A percentile compares a stretch with the other conserved stretches of the same genome.
phyloP scores from a whole-genome alignment of 2,888 invertebrate genomes.

The Rhagonycha fulva region DNA sequence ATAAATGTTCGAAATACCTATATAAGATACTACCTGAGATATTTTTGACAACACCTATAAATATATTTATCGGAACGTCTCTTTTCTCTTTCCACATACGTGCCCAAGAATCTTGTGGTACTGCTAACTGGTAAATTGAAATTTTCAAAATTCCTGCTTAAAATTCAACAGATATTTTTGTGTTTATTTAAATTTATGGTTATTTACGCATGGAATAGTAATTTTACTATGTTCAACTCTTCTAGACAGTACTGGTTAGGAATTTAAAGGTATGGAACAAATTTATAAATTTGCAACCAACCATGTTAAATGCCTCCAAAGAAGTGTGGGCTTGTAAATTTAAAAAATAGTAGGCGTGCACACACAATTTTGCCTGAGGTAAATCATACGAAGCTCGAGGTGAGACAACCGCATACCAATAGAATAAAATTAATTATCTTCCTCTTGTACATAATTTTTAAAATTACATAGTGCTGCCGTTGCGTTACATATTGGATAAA shows the following conservation, averaged over 20 bases:
- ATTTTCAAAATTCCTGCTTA: background rate
- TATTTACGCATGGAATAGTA: background rate
- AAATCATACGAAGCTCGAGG: background rate
- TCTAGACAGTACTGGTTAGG: background rate
- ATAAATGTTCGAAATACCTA: background rate
- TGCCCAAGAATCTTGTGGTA: background rate
- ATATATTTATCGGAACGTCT: background rate
- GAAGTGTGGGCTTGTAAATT: constrained; percentile 6
- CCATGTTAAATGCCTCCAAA: background rate
- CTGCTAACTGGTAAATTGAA: too few species aligned
- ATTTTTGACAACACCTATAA: background rate
- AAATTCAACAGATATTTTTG: background rate
- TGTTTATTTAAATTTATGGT: background rate
- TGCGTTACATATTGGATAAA: background rate
- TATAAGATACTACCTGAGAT: background rate
- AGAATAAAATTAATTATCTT: constrained; percentile 5
- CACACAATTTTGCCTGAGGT: background rate
- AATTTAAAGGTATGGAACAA: background rate
- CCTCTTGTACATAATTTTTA: constrained; percentile 4
- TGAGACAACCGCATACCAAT: constrained; percentile 6
- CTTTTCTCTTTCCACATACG: background rate
- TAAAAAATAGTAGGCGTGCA: constrained; percentile 7
- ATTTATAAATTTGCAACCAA: background rate
- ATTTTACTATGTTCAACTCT: background rate
- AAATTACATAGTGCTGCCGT: constrained; percentile 5